phyloP scores from a whole-genome alignment of 2,888 invertebrate genomes.

The Anticlea derivata region DNA sequence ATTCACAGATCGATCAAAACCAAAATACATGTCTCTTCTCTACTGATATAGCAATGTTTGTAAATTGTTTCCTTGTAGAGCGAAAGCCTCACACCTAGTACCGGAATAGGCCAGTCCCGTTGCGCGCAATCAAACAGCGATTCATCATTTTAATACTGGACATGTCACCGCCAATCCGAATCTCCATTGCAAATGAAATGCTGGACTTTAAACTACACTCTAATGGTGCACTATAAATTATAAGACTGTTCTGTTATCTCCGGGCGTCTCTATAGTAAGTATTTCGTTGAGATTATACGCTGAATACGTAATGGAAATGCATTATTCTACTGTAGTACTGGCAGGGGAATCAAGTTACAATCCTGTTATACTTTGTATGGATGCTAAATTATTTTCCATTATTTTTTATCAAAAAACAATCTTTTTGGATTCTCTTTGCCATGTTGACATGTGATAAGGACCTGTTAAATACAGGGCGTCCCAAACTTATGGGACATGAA shows the following conservation, averaged over 20 bases:
- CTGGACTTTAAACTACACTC: conserved; percentile 63
- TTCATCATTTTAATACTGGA: conserved; percentile 81
- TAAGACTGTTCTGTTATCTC: conserved; percentile 74
- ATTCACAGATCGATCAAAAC: too few species aligned
- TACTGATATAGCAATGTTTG: not conserved
- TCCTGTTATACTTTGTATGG: conserved; percentile 4
- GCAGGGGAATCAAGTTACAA: conserved; percentile 23
- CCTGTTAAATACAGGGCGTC: too few species aligned
- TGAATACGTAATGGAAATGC: conserved; percentile 72
- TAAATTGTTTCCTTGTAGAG: not conserved
- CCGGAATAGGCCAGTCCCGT: conserved; percentile 32
- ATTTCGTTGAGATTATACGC: conserved; percentile 75
- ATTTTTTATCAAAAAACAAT: too few species aligned
- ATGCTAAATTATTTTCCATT: too few species aligned
- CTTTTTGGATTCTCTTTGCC: too few species aligned
- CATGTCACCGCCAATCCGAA: conserved; percentile 78
- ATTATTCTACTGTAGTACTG: conserved; percentile 54
- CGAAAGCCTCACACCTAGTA: conserved; percentile 18
- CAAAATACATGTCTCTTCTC: too few species aligned
- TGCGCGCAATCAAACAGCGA: conserved; percentile 69
- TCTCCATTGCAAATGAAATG: conserved; percentile 80
- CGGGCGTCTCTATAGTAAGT: conserved; percentile 69
- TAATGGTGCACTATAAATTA: conserved; percentile 78
- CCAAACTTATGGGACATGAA: too few species aligned
- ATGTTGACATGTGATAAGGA: too few species aligned